Percentiles rank a stretch among this genome's conserved stretches.
Evolutionary conservation across 2,113 vertebrate species (phyloP).

Genomic region (Oreocharis arfaki): DNA sequence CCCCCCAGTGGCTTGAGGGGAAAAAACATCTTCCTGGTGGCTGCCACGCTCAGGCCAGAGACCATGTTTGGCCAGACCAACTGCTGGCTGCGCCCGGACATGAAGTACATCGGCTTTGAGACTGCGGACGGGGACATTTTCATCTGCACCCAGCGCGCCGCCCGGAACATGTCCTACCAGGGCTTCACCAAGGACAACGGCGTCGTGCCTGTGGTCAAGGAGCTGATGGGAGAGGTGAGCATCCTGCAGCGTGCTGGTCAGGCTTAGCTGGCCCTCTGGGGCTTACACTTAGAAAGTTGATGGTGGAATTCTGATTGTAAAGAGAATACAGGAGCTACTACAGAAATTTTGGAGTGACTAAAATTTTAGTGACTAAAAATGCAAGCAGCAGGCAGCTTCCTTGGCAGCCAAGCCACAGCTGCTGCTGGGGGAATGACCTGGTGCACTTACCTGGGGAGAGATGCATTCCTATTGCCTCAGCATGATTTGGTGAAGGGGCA

Average conservation of each 20-base stretch:
- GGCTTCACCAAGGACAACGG: constrained; percentile 90
- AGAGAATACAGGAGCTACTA: background rate
- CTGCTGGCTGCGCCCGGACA: constrained; percentile 94
- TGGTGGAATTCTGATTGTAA: background rate
- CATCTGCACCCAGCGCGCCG: constrained; percentile 86
- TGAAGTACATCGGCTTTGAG: constrained; percentile 94
- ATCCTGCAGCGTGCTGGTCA: background rate
- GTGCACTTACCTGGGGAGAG: background rate
- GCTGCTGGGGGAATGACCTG: background rate
- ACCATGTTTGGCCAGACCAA: constrained; percentile 99
- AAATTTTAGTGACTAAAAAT: background rate
- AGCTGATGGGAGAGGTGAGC: constrained; percentile 91
- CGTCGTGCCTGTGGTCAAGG: constrained; percentile 86
- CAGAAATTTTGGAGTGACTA: no score
- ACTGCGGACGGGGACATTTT: constrained; percentile 82
- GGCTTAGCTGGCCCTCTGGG: background rate
- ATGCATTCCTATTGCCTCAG: background rate
- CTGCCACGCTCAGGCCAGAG: constrained; percentile 93
- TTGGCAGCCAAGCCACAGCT: background rate
- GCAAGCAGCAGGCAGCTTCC: background rate
- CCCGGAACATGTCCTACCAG: constrained; percentile 96
- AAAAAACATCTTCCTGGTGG: constrained; percentile 90
- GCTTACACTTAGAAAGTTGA: rapidly evolving
- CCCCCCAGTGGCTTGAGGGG: constrained; percentile 82
- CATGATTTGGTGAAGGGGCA: background rate